Conservation (phyloP, 2,797 vertebrate species). For the Sebastiscus tertius region DNA sequence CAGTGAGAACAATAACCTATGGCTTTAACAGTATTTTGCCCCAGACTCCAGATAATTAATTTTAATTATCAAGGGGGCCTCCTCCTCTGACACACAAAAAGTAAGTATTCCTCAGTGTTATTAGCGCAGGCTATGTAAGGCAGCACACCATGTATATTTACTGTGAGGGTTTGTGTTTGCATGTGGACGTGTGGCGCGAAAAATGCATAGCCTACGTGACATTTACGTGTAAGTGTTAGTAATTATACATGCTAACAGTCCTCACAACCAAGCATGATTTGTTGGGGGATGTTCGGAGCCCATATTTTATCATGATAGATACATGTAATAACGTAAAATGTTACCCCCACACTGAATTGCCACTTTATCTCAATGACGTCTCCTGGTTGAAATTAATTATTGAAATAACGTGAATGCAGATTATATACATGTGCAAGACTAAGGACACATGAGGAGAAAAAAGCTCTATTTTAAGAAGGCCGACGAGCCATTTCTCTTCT, state of each 20-base stretch:
- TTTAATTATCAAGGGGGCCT: conserved; percentile 68
- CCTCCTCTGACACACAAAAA: conserved; percentile 74
- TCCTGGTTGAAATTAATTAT: conserved; percentile 47
- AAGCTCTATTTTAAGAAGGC: conserved; percentile 31
- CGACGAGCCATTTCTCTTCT: conserved; percentile 41
- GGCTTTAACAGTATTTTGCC: conserved; percentile 64
- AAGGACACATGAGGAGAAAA: conserved; percentile 11
- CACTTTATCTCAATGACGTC: conserved; percentile 46
- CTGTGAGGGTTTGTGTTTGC: conserved; percentile 5
- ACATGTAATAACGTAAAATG: conserved; percentile 45
- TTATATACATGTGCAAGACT: conserved; percentile 12
- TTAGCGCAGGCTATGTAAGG: conserved; percentile 53
- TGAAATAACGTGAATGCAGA: conserved; percentile 40
- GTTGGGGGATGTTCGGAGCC: not conserved
- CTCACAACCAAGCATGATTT: conserved; percentile 38
- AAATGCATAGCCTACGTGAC: conserved; percentile 26
- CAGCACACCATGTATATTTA: not conserved
- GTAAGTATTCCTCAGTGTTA: conserved; percentile 72
- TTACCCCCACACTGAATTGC: not conserved
- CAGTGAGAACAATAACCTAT: conserved; percentile 58
- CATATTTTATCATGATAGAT: conserved; percentile 47
- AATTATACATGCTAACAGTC: conserved; percentile 50
- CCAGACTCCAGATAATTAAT: conserved; percentile 76
- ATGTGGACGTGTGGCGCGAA: conserved; percentile 3
- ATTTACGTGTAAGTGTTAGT: conserved; percentile 34